Percentiles rank a stretch among this genome's conserved stretches.
phyloP scores from a whole-genome alignment of 2,888 invertebrate genomes.

The Pterostichus niger region DNA sequence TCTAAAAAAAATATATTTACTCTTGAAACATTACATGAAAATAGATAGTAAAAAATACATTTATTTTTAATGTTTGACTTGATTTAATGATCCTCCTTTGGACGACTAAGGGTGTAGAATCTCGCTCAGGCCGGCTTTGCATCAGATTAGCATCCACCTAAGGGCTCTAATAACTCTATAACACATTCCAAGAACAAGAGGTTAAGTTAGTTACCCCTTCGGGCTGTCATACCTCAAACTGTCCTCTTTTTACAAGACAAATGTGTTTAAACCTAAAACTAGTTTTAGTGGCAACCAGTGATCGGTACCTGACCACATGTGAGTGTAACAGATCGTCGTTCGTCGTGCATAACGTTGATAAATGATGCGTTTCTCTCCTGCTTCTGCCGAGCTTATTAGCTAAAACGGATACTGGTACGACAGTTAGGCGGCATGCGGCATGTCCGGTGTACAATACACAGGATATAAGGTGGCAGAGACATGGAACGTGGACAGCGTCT shows the following conservation, averaged over 20 bases:
- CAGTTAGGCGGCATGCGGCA: neutral
- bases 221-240: constrained; percentile 41
- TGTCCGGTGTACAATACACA: constrained; percentile 52
- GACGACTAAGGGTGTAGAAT: too few relatives aligned
- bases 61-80: too few relatives aligned
- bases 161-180: constrained; percentile 32
- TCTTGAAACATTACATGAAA: too few relatives aligned
- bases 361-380: constrained; percentile 45
- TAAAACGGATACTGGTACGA: constrained; percentile 19
- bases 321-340: constrained; percentile 49
- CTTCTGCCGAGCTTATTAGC: constrained; percentile 56
- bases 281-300: constrained; percentile 25
- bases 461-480: constrained; percentile 61
- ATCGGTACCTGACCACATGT: neutral
- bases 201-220: constrained; percentile 33
- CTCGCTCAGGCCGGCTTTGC: neutral
- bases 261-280: constrained; percentile 48
- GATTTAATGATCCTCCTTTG: too few relatives aligned
- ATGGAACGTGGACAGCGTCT: constrained; percentile 59
- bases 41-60: too few relatives aligned
- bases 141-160: constrained; percentile 27
- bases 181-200: constrained; percentile 19
- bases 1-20: too few relatives aligned
- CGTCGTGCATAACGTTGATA: constrained; percentile 58
- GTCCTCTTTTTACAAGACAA: constrained; percentile 52